A percentile compares a stretch with the other conserved stretches of the same genome.
These are phyloP conservation scores for Turnix velox DNA, from an alignment of 2,113 vertebrate species.

Conservation along the genomic window DNA sequence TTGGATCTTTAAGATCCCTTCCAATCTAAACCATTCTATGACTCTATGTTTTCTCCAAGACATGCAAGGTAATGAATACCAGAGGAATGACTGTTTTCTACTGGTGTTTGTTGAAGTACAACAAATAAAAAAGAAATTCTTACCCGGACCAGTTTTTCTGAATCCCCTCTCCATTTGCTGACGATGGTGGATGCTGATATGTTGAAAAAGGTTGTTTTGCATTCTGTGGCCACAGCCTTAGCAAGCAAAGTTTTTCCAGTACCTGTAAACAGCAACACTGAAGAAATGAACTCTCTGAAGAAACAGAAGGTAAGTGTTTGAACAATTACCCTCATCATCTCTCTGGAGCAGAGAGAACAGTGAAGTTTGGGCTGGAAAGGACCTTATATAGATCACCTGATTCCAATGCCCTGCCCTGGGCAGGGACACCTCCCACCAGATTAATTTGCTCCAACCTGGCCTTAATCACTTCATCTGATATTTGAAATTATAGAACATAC, in stretches of 20 bases:
- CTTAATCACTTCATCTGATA: neutral
- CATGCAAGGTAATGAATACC: neutral
- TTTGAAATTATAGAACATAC: neutral
- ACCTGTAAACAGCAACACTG: constrained; percentile 65
- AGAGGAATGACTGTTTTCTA: neutral
- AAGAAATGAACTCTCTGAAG: neutral
- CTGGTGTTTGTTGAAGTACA: neutral
- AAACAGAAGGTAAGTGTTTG: neutral
- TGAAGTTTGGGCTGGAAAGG: neutral
- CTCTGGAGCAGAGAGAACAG: too few relatives aligned
- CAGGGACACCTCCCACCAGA: fast-evolving
- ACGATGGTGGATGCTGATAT: constrained; percentile 96
- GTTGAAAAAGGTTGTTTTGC: constrained; percentile 97
- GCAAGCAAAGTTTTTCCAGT: constrained; percentile 95
- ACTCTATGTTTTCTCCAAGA: neutral
- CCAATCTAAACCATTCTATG: too few relatives aligned
- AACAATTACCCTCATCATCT: neutral
- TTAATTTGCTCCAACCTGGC: fast-evolving
- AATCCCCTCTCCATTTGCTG: constrained; percentile 98
- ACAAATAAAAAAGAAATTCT: neutral
- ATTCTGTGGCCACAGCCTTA: constrained; percentile 95
- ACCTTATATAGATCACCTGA: fast-evolving
- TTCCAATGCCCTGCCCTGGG: fast-evolving
- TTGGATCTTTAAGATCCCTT: too few relatives aligned
- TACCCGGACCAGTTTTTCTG: constrained; percentile 95